phyloP scores from a whole-genome alignment of 53 echinoderm and acorn worm genomes.

The Hippasteria phrygiana region DNA sequence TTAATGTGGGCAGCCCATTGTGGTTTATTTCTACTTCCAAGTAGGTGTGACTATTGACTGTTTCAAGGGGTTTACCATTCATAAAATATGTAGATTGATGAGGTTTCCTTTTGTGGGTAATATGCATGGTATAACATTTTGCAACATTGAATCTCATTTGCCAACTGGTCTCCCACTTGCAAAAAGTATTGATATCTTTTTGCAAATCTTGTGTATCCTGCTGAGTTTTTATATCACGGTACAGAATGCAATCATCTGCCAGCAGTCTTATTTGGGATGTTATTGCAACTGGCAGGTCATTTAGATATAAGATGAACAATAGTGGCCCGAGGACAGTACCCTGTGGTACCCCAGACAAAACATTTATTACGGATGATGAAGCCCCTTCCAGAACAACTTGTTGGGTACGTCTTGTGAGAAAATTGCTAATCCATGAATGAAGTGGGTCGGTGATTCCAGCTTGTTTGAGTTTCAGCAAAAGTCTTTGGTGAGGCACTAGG shows the following conservation, averaged over 20 bases:
- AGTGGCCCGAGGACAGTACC: too few relatives aligned
- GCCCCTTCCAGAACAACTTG: constrained; percentile 33
- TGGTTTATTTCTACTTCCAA: background rate
- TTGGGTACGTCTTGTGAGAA: constrained; percentile 41
- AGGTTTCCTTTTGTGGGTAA: too few relatives aligned
- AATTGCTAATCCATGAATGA: background rate
- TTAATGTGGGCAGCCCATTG: background rate
- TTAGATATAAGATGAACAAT: constrained; percentile 45
- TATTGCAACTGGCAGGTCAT: constrained; percentile 50
- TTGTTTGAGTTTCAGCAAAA: constrained; percentile 27
- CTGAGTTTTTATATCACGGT: background rate
- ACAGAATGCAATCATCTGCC: constrained; percentile 45
- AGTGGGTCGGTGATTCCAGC: constrained; percentile 16
- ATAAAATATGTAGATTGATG: too few relatives aligned
- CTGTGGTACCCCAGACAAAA: constrained; percentile 50
- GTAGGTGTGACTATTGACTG: too few relatives aligned
- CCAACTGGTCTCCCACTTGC: constrained; percentile 47
- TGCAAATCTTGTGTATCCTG: background rate
- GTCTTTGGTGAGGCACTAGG: constrained; percentile 38
- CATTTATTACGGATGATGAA: constrained; percentile 10
- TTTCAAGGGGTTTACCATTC: too few relatives aligned
- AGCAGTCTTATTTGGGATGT: constrained; percentile 8
- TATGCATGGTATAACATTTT: too few relatives aligned
- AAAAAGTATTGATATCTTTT: constrained; percentile 46
- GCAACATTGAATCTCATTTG: constrained; percentile 76